Percentiles rank a stretch among this genome's conserved stretches.
phyloP scores from a whole-genome alignment of 2,113 vertebrate species.

The Eclectus roratus region DNA sequence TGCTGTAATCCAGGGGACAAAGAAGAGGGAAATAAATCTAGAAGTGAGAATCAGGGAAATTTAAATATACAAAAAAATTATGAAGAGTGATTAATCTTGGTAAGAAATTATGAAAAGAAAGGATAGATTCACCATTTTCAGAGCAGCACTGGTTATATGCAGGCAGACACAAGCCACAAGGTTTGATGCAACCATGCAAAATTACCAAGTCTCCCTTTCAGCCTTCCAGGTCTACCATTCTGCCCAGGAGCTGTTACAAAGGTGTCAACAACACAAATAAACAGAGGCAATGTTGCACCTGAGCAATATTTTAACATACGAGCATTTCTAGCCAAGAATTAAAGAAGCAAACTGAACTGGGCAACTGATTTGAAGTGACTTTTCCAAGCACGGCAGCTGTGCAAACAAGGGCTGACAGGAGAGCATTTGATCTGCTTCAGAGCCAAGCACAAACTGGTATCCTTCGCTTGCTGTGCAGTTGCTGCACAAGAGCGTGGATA shows the following conservation, averaged over 20 bases:
- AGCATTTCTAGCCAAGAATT: background rate
- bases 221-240: background rate
- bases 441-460: background rate
- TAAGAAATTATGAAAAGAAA: background rate
- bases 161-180: background rate
- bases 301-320: background rate
- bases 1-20: background rate
- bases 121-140: background rate
- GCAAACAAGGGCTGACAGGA: background rate
- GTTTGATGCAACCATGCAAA: background rate
- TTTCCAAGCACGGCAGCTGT: background rate
- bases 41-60: background rate
- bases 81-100: background rate
- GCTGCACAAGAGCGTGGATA: background rate
- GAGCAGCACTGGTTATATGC: background rate
- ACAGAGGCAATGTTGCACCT: background rate
- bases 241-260: background rate
- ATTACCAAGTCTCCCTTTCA: background rate
- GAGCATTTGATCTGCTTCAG: background rate
- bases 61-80: background rate
- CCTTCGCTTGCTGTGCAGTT: background rate
- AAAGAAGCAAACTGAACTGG: background rate
- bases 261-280: background rate
- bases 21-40: background rate
- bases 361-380: background rate